A percentile compares a stretch with the other conserved stretches of the same genome.
Evolutionary conservation across 2,888 invertebrate species (phyloP).

Genomic region (Trissolcus brochymenae): DNA sequence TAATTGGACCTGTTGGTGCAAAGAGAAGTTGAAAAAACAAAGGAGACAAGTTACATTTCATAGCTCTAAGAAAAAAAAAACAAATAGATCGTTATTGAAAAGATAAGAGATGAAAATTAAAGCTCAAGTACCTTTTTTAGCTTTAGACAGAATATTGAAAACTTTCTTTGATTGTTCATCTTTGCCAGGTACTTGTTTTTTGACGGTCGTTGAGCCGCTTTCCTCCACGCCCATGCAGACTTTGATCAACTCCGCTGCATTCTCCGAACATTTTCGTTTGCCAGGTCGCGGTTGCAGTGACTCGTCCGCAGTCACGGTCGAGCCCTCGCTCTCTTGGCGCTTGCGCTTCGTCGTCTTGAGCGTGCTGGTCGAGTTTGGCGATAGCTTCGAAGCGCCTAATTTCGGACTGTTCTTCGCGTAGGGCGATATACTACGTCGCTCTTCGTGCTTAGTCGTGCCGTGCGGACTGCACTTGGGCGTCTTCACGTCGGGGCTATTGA

Average conservation of each 20-base stretch:
- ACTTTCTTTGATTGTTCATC: constrained; percentile 74
- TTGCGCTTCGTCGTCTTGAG: constrained; percentile 81
- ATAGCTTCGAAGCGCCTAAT: constrained; percentile 65
- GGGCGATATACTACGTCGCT: constrained; percentile 74
- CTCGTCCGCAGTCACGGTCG: constrained; percentile 78
- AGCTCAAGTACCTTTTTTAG: constrained; percentile 70
- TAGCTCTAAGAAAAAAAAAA: constrained; percentile 13
- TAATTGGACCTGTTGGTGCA: constrained; percentile 72
- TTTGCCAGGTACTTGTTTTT: constrained; percentile 76
- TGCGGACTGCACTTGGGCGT: constrained; percentile 73
- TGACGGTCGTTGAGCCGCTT: constrained; percentile 66
- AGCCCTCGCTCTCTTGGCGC: constrained; percentile 87
- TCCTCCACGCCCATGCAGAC: constrained; percentile 78
- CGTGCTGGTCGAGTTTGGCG: constrained; percentile 67
- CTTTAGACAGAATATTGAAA: constrained; percentile 73
- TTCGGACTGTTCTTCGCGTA: constrained; percentile 76
- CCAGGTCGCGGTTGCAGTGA: constrained; percentile 75
- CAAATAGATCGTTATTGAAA: no score
- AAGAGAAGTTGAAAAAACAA: no score
- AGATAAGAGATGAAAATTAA: not conserved
- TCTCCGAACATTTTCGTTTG: constrained; percentile 81
- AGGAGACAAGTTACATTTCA: no score
- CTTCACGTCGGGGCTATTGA: constrained; percentile 74
- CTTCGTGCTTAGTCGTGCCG: constrained; percentile 69
- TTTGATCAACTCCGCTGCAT: constrained; percentile 80